Conservation (phyloP, 92 coral and sea anemone genomes). For the Zoanthus solanderi region DNA sequence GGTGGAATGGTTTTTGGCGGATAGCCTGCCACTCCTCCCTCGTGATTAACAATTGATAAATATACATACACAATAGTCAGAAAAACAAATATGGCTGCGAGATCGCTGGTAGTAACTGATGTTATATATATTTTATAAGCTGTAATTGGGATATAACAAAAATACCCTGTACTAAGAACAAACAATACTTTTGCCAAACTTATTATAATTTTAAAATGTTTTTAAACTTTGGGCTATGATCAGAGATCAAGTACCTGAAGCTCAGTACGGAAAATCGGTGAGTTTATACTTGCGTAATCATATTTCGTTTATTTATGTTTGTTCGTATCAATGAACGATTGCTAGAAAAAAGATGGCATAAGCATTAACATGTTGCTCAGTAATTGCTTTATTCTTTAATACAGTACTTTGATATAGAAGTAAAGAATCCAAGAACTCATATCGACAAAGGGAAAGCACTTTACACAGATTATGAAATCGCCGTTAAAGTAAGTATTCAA, state of each 20-base stretch:
- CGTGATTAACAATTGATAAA: no score
- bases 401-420: constrained; percentile 82
- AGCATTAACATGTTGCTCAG: neutral
- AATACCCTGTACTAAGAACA: neutral
- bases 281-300: neutral
- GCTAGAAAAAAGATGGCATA: neutral
- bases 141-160: neutral
- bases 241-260: constrained; percentile 72
- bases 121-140: no score
- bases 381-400: neutral
- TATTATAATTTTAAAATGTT: neutral
- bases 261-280: constrained; percentile 65
- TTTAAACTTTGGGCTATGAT: constrained; percentile 58
- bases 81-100: constrained; percentile 33
- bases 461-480: constrained; percentile 85
- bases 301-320: neutral
- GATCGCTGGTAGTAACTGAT: neutral
- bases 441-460: constrained; percentile 81
- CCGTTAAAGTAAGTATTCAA: constrained; percentile 68
- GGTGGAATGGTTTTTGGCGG: no score
- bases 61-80: neutral
- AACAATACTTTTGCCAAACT: neutral
- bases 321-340: neutral
- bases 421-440: constrained; percentile 86
- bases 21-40: no score